Evolutionary conservation across 2,888 invertebrate species (phyloP).

Genomic region (Gnatocerus cornutus): DNA sequence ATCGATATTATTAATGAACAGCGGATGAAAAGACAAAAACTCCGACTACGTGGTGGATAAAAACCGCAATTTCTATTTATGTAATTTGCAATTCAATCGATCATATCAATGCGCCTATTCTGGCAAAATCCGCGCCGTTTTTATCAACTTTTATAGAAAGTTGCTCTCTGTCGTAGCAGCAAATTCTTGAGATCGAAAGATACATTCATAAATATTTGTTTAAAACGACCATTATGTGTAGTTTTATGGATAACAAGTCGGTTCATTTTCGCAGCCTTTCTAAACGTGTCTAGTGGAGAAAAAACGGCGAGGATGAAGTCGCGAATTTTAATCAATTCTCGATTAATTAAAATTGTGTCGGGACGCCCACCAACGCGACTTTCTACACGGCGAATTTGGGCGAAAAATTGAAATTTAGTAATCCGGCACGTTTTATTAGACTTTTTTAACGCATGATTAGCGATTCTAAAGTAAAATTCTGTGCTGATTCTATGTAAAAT

Average conservation of each 20-base stretch:
- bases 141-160: constrained; percentile 39
- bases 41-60: neutral
- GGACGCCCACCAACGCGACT: neutral
- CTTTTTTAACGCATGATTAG: no score
- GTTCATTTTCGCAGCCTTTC: constrained; percentile 34
- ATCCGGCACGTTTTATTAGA: no score
- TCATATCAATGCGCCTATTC: constrained; percentile 4
- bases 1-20: neutral
- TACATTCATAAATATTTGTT: constrained; percentile 43
- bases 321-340: constrained; percentile 19
- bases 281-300: constrained; percentile 24
- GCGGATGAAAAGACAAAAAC: neutral
- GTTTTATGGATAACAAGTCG: constrained; percentile 41
- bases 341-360: constrained; percentile 15
- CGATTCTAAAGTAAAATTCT: no score
- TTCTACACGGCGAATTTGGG: neutral
- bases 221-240: constrained; percentile 34
- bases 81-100: constrained; percentile 5
- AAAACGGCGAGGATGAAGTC: neutral
- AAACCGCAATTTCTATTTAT: neutral
- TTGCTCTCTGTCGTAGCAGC: constrained; percentile 36
- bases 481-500: no score
- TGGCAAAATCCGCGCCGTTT: constrained; percentile 28
- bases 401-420: constrained; percentile 5
- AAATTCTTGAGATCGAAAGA: constrained; percentile 41